These are phyloP conservation scores for Callipepla californica DNA, from an alignment of 2,113 vertebrate genomes.

Conservation along the genomic window DNA sequence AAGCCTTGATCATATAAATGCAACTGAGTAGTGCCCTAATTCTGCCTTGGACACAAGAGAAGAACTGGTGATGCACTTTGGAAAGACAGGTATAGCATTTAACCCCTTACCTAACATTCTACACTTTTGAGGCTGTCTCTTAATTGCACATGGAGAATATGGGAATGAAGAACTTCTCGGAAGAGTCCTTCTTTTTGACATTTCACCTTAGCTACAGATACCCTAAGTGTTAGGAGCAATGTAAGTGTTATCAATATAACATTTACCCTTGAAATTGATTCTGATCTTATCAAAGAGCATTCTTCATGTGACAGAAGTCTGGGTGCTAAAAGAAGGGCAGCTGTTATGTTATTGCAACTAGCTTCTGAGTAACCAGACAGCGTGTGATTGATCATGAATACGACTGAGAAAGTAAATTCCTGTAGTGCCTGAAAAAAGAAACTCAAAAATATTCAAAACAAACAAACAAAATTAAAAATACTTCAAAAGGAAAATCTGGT, in stretches of 20 bases:
- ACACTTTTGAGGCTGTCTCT: neutral
- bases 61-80: neutral
- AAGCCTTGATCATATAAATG: neutral
- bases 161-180: neutral
- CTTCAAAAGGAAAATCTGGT: slow-evolving; percentile 26
- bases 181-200: neutral
- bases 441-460: neutral
- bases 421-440: neutral
- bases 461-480: neutral
- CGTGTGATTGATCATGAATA: slow-evolving; percentile 9
- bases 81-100: neutral
- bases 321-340: neutral
- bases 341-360: slow-evolving; percentile 30
- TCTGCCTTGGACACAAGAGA: neutral
- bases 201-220: neutral
- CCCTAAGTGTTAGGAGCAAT: neutral
- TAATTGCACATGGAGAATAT: neutral
- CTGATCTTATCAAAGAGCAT: neutral
- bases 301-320: neutral
- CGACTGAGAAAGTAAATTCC: neutral
- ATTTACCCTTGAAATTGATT: neutral
- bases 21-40: neutral
- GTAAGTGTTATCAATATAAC: neutral
- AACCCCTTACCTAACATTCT: neutral
- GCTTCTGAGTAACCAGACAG: slow-evolving; percentile 26